phyloP scores from a whole-genome alignment of 2,888 invertebrate genomes.

The Eurois occulta region DNA sequence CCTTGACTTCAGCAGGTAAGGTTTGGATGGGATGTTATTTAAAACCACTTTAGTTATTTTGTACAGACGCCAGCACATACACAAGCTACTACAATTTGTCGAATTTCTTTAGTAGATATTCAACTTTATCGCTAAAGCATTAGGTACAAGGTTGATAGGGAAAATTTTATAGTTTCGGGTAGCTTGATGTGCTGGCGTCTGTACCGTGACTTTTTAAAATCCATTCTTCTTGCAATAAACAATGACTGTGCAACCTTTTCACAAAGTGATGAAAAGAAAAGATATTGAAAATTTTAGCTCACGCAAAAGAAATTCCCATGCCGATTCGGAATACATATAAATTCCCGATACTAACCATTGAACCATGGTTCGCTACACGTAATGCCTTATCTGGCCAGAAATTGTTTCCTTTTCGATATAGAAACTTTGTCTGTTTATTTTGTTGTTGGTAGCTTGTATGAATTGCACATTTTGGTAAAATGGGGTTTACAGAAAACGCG shows the following conservation, averaged over 20 bases:
- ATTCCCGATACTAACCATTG: conserved; percentile 50
- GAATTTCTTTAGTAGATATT: too few species aligned
- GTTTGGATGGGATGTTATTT: conserved; percentile 2
- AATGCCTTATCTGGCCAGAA: conserved; percentile 51
- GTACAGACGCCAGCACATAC: too few species aligned
- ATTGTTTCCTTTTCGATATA: conserved; percentile 40
- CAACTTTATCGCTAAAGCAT: too few species aligned
- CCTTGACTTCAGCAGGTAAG: conserved; percentile 3
- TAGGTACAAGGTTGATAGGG: too few species aligned
- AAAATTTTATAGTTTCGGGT: too few species aligned
- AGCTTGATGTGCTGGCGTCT: background rate
- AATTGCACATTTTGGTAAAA: conserved; percentile 26
- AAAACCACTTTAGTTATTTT: background rate
- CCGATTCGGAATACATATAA: conserved; percentile 41
- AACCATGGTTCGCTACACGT: conserved; percentile 53
- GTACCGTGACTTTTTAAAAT: background rate
- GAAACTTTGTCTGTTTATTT: conserved; percentile 32
- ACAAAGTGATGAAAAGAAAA: conserved; percentile 21
- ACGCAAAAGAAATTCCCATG: conserved; percentile 39
- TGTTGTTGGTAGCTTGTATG: conserved; percentile 1
- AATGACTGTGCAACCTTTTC: conserved; percentile 11
- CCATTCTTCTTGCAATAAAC: conserved; percentile 13
- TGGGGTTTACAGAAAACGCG: background rate
- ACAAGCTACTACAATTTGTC: too few species aligned
- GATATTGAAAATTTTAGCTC: conserved; percentile 41